Evolutionary conservation across 2,888 invertebrate genomes (phyloP), one percentile per base, ranked within the genome.

Genomic region (Callyntrura sp.): DNA sequence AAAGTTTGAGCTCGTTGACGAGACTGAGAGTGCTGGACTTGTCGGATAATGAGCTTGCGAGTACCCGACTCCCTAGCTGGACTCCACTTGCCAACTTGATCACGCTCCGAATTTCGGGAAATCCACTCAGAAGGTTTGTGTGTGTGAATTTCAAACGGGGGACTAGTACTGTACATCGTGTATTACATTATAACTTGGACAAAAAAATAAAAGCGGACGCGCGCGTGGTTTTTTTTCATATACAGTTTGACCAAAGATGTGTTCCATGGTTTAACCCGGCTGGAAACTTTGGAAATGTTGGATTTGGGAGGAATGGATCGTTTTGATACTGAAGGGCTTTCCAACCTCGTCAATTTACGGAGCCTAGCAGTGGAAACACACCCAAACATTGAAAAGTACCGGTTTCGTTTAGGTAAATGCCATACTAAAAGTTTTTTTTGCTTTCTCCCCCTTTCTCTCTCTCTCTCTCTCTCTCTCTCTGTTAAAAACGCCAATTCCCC

Each of bases 11-110:
- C 65, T 94, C 94, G 3, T 93, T 95, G 73, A 70, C 48, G 65
- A 96, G 96, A 93, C 95, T 98, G 85, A 96, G 97, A 92, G 96
- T 96, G 93, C 95, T 98, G 92, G 96, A 97, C 94, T 95, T 98
- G 43, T 35, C 45, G 45, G 45, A 60, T 62, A 81, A 81, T 81
- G 62, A 81, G 94, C 95, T 98, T 91, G 96, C 95, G 85, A 96
- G 96, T 93, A 95, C 97, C 94, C 97, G 97, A 93, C 96, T 96
- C 94, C 96, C 97, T 92, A 96, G 96, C 93, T 97, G 97, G 96
- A 95, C 96, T 94, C 95, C 97, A 94, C 95, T 98, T 92, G 96
- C 95, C 90, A 96, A 96, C 91, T 95, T 98, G 92, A 96, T 97
- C 92, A 95, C 96, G 76, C 95, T 98, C 85, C 97, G 98, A 94